Evolutionary conservation across 1,140 invertebrate genomes (phyloP), one percentile per base, ranked within the genome.

Genomic region (Cherax quadricarinatus): DNA sequence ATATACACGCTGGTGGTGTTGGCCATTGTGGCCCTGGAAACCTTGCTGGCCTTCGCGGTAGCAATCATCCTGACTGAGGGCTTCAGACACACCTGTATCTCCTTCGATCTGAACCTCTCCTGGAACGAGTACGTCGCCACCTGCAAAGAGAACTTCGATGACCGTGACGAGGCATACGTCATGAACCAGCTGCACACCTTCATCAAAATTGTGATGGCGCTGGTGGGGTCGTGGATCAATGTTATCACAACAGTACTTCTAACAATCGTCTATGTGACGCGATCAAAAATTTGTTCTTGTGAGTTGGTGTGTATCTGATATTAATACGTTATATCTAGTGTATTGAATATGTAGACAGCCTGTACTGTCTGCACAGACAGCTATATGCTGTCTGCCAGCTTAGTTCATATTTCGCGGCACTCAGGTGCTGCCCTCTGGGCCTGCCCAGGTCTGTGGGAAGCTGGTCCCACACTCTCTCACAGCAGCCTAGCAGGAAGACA

Each of bases 1-100:
- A 16, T 62, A n/a, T 73, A 73, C 21, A 48, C 85, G 14, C 6
- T 87, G 48, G 70, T 85, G 5, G 53, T 62, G 4, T 9, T 90
- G 81, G 66, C 70, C 14, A 18, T 90, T 10, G 70, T 66, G 0
- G 51, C 21, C 3, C 18, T 90, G 0, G 51, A 90, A 70, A 48
- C 79, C 48, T 49, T 53, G 18, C n/a, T 90, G 24, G 81, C 88
- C 6, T 18, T 90, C 10, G 18, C 81, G n/a, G 53, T 49, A 1
- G 66, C 66, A 0, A 1, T 83, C 48, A 78, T 66, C 9, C 66
- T 90, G 48, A 90, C 81, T 0, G 88, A 90, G 48, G 88, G 88
- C 18, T 90, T 90, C 81, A 73, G 88, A 18, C 88, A 90, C 16
- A 90, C 88, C 7, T 90, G 88, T 49, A 83, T 90, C 88, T 84